Base-by-base conservation (phyloP, 2,888 invertebrate genomes). In the Melinaea menophilus region DNA sequence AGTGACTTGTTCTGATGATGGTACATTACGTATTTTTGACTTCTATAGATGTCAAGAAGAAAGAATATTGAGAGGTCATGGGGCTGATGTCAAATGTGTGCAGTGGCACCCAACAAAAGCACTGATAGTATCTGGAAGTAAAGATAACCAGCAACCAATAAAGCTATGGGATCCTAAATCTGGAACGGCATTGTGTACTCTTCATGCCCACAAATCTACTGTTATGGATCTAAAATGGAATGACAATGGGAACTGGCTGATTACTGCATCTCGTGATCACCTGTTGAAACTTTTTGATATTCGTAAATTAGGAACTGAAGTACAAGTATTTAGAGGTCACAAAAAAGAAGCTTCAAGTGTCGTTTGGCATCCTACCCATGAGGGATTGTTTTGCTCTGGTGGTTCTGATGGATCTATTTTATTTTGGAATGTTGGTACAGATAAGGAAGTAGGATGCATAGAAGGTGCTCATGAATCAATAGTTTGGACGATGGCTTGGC, bases 161-260 rank as follows among this genome's bases (percentile, higher is more conserved):
- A 99, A 99, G 86, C 90, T 99, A 58, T 99, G 99, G 99, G 99
- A 99, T 92, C 99, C 99, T 3, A 98, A 98, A 84, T 95, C 96
- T 62, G 99, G 99, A 5, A 95, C 96, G 71, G 97, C 98, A 55
- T 90, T 99, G 61, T 98, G 99, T 22, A 99, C 99, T 48, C 91
- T 99, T 93, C 99, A 99, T 87, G 99, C 99, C 55, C 99, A 99
- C 87, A 99, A 99, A 89, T 98, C 98, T 62, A 99, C 99, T 37
- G 99, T 99, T 12, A 99, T 99, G 98, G 98, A 99, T 84, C 93
- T 99, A 35, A 97, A 98, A 85, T 99, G 99, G 99, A 99, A 99
- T 88, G 95, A 95, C 59, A 99, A 99, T 92, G 99, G 99, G 3
- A 99, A 99, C 85, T 99, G 99, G 99, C 91, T 99, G 60, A 95